These are phyloP conservation scores for Coendou prehensilis DNA, from an alignment of 2,797 vertebrate genomes.

Conservation along the genomic window DNA sequence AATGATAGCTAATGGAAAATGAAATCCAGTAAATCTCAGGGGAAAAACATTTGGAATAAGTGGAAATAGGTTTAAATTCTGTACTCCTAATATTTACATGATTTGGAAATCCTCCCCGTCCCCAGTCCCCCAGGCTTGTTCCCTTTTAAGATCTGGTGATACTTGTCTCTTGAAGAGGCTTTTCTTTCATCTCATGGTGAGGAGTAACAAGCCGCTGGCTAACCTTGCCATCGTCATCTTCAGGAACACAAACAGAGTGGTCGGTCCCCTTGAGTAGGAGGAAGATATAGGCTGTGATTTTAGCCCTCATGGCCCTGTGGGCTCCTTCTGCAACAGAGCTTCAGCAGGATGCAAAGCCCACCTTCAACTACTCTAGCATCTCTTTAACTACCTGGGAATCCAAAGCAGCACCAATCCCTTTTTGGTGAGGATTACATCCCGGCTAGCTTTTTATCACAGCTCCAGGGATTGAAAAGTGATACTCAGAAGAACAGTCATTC, in stretches of 20 bases:
- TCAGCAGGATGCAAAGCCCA: neutral
- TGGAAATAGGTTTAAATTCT: neutral
- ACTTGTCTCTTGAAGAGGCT: neutral
- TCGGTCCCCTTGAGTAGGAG: neutral
- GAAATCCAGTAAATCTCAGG: neutral
- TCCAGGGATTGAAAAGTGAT: neutral
- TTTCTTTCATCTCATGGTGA: neutral
- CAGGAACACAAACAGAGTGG: neutral
- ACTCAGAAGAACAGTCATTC: conserved; percentile 20
- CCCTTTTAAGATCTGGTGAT: neutral
- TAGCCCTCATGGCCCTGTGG: neutral
- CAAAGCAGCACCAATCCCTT: conserved; percentile 58
- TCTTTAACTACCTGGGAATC: conserved; percentile 38
- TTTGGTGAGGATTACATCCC: conserved; percentile 72
- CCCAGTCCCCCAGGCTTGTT: no score
- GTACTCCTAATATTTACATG: neutral
- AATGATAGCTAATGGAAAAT: neutral
- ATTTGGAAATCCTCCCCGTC: neutral
- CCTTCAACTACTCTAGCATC: neutral
- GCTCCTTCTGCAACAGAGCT: neutral
- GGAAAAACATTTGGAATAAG: neutral
- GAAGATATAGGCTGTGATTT: neutral
- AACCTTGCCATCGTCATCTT: neutral
- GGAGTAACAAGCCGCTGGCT: neutral
- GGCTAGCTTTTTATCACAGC: conserved; percentile 67